Conservation (phyloP, 2,797 vertebrate species). For the Pangasius mekongensis region DNA sequence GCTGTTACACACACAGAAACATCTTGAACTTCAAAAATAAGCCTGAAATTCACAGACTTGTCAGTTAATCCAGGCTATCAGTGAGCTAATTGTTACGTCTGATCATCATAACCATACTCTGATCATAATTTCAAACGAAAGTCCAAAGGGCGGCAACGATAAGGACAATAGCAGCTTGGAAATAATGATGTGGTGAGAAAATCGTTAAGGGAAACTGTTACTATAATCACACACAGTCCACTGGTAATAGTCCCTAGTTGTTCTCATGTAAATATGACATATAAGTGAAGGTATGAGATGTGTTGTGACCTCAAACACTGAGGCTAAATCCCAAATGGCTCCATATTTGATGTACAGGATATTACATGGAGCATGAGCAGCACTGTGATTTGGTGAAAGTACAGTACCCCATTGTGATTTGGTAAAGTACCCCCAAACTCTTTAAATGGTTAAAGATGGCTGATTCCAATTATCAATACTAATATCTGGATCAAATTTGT, state of each 20-base stretch:
- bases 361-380: neutral
- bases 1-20: neutral
- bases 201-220: neutral
- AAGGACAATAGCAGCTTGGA: neutral
- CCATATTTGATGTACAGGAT: neutral
- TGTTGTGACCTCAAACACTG: neutral
- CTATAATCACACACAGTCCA: neutral
- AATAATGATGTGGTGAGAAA: neutral
- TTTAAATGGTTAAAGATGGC: neutral
- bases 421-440: neutral
- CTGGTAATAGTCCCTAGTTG: neutral
- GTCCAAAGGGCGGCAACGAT: neutral
- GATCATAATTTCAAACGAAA: neutral
- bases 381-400: neutral
- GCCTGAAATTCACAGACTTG: neutral
- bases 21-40: neutral
- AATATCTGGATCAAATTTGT: neutral
- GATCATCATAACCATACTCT: neutral
- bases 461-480: neutral
- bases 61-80: neutral
- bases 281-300: neutral
- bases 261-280: neutral
- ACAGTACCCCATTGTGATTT: too few relatives aligned
- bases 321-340: slow-evolving; percentile 7
- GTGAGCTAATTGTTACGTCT: neutral